Evolutionary conservation across 2,888 invertebrate species (phyloP).

Genomic region (Xestia xanthographa): DNA sequence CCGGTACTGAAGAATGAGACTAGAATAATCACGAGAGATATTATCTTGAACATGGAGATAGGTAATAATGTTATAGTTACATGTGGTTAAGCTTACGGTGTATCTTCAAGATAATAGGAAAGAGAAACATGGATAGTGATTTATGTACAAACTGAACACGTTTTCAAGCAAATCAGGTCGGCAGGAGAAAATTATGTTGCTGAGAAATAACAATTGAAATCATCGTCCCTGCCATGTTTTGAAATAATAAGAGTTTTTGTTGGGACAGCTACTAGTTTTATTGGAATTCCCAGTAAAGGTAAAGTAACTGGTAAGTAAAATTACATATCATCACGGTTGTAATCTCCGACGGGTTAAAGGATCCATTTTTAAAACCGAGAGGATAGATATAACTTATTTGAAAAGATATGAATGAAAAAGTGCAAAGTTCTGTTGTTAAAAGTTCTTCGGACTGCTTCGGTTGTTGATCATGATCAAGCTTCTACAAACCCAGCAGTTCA

Average conservation of each 20-base stretch:
- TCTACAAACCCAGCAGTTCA: neutral
- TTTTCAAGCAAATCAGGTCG: slow-evolving; percentile 47
- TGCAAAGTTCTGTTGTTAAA: neutral
- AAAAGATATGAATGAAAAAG: neutral
- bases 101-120: slow-evolving; percentile 50
- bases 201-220: slow-evolving; percentile 31
- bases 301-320: neutral
- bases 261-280: neutral
- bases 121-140: slow-evolving; percentile 48
- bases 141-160: slow-evolving; percentile 49
- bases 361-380: neutral
- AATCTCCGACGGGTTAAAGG: neutral
- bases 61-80: slow-evolving; percentile 56
- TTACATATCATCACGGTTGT: neutral
- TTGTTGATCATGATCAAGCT: neutral
- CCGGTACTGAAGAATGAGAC: slow-evolving; percentile 35
- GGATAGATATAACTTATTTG: neutral
- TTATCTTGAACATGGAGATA: slow-evolving; percentile 47
- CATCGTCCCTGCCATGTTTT: neutral
- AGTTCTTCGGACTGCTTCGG: too few relatives aligned
- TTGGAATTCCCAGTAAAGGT: neutral
- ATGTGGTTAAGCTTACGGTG: slow-evolving; percentile 58
- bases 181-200: slow-evolving; percentile 37
- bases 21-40: slow-evolving; percentile 53
- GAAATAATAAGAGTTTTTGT: slow-evolving; percentile 15